phyloP scores from a whole-genome alignment of 2,888 invertebrate species.

The Parascotia fuliginaria region DNA sequence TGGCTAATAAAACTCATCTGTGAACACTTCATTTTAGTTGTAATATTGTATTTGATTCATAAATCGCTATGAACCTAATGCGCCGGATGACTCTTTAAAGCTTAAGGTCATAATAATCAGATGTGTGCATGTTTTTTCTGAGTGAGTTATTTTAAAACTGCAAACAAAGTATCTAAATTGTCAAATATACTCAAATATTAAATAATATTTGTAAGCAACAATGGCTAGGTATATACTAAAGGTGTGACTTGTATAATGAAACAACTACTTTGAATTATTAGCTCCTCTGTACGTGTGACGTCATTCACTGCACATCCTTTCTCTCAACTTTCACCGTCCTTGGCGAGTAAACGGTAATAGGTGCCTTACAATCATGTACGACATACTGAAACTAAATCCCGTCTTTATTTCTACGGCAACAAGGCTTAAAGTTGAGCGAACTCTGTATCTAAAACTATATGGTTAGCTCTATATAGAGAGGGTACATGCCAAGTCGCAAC shows the following conservation, averaged over 20 bases:
- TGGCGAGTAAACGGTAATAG: conserved; percentile 62
- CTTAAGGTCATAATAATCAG: conserved; percentile 4
- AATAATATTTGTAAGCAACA: too few relatives aligned
- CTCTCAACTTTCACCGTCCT: conserved; percentile 82
- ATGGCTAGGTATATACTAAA: too few relatives aligned
- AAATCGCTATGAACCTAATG: conserved; percentile 9
- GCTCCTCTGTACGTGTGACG: conserved; percentile 45
- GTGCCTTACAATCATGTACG: conserved; percentile 37
- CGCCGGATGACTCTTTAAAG: background rate
- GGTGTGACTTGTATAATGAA: background rate
- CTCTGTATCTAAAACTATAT: conserved; percentile 12
- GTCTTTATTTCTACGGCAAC: conserved; percentile 14
- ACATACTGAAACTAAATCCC: conserved; percentile 13
- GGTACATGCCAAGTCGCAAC: conserved; percentile 28
- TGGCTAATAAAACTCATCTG: conserved; percentile 30
- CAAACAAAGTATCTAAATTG: too few relatives aligned
- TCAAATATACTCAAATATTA: too few relatives aligned
- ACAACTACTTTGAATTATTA: background rate
- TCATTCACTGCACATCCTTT: conserved; percentile 71
- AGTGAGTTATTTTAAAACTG: background rate
- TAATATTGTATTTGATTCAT: conserved; percentile 14
- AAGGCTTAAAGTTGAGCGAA: conserved; percentile 33
- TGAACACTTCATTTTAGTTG: conserved; percentile 23
- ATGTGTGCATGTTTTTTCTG: background rate
- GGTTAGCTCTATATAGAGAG: conserved; percentile 17